A percentile compares a stretch with the other conserved stretches of the same genome.
These are phyloP conservation scores for Lordiphosa stackelbergi DNA, from an alignment of 1,140 invertebrate genomes.

Conservation along the genomic window DNA sequence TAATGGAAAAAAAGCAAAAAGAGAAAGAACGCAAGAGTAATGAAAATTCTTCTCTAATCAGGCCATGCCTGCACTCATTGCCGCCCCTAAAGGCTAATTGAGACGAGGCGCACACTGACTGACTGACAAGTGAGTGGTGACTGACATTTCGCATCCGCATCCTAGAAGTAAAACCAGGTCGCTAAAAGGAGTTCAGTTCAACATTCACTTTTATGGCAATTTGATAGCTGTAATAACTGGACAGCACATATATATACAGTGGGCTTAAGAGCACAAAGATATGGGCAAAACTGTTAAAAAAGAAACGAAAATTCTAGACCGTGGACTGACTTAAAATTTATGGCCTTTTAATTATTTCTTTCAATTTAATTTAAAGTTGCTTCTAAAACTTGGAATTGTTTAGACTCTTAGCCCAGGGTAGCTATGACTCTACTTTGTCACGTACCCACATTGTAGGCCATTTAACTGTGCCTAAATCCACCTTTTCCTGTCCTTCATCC, in stretches of 20 bases:
- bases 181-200: conserved; percentile 28
- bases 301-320: too few species aligned
- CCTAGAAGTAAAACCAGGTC: conserved; percentile 24
- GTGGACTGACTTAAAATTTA: too few species aligned
- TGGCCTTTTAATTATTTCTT: too few species aligned
- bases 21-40: conserved; percentile 1
- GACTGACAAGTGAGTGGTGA: too few species aligned
- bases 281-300: too few species aligned
- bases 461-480: conserved; percentile 54
- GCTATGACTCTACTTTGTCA: conserved; percentile 7
- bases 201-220: conserved; percentile 61
- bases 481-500: conserved; percentile 15
- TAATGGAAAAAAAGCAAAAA: conserved; percentile 48
- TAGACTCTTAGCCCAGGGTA: too few species aligned
- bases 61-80: background rate
- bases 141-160: conserved; percentile 6
- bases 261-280: background rate
- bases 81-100: background rate
- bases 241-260: conserved; percentile 23
- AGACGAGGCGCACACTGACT: too few species aligned
- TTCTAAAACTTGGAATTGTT: too few species aligned
- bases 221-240: conserved; percentile 53
- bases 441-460: conserved; percentile 28
- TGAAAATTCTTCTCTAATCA: conserved; percentile 2
- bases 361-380: too few species aligned